Evolutionary conservation across 2,113 vertebrate genomes (phyloP).

Genomic region (Eptesicus fuscus): DNA sequence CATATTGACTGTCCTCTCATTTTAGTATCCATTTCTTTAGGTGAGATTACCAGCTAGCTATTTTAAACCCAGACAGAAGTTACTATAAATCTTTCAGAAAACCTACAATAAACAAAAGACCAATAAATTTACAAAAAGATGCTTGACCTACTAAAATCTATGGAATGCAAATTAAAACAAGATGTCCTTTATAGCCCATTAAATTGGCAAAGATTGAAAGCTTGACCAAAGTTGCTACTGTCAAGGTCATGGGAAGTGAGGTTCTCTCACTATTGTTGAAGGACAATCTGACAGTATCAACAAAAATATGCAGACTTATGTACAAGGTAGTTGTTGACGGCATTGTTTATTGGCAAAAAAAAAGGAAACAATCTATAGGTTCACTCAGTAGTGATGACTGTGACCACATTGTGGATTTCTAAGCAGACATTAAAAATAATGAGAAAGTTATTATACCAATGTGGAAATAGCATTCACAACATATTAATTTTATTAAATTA

Average conservation of each 20-base stretch:
- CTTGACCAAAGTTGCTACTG: not conserved
- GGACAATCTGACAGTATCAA: not conserved
- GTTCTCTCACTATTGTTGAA: not conserved
- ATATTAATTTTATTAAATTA: not conserved
- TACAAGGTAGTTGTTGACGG: not conserved
- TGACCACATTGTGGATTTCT: not conserved
- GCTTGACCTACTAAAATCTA: not conserved
- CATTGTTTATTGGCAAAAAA: not conserved
- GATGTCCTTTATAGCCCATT: not conserved
- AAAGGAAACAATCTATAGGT: not conserved
- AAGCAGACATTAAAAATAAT: not conserved
- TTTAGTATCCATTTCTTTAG: conserved; percentile 1
- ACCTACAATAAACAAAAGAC: not conserved
- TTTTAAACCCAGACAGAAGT: not conserved
- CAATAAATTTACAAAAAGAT: not conserved
- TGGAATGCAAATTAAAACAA: conserved; percentile 15
- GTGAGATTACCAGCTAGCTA: not conserved
- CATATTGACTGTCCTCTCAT: not conserved
- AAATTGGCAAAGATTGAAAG: not conserved
- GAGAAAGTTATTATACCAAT: not conserved
- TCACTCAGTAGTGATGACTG: not conserved
- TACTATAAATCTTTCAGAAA: not conserved
- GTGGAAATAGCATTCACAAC: not conserved
- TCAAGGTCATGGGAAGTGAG: not conserved
- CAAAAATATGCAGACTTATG: not conserved